Evolutionary conservation across 2,113 vertebrate genomes (phyloP), one percentile per base, ranked within the genome.

Genomic region (Regulus satrapa): DNA sequence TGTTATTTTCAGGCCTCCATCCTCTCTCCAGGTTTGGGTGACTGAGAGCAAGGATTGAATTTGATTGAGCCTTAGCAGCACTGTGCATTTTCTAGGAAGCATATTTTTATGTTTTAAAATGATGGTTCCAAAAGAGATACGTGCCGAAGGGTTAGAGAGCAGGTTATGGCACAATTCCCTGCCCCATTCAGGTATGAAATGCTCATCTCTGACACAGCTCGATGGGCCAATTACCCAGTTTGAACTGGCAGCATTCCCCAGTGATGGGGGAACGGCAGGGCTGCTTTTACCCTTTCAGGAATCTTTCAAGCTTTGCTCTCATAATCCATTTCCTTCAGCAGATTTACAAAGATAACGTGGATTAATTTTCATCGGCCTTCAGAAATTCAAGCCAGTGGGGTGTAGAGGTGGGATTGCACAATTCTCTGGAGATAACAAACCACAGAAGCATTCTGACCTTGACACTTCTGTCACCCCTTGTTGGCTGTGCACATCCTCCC

Each of bases 1-100:
- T 97, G 88, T 93, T 94, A 77, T 88, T 91, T 94, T 88, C 48
- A 66, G 51, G 61, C 58, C 79, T 96, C n/a, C 79, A 23, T 90
- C 94, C 68, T 93, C 59, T 95, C 46, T 77, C 63, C 48, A 61
- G 85, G 76, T 71, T 88, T 90, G 85, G 71, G 79, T 91, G 82
- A 32, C 68, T 36, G 64, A 34, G 72, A 96, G 82, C 80, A 86
- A 59, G 55, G 56, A 67, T 71, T 93, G 93, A 92, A 93, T 85
- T 88, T 9, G 40, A 63, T 71, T 73, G 63, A 86, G 67, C 55
- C 51, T 79, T 68, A 43, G 64, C 82, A 77, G 63, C 52, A 19
- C 55, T 43, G 0, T 55, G 89, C 59, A 59, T 90, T 94, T 80
- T 67, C 71, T 32, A 74, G 87, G 38, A 88, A 94, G 31, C 8